Evolutionary conservation across 2,888 invertebrate species (phyloP), one percentile per base, ranked within the genome.

Genomic region (Sipha maydis): DNA sequence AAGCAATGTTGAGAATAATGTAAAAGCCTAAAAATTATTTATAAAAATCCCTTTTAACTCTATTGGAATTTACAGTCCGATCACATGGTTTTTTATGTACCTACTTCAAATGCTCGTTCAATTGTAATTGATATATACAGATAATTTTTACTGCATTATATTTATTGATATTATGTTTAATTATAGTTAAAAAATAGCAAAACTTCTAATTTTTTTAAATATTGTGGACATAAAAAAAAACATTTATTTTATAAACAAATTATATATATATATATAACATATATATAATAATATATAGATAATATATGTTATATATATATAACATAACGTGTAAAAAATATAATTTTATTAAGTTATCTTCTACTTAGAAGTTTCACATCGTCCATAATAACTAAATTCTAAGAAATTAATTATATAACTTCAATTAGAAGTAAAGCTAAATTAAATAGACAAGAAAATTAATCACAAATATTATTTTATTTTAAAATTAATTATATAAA

Each of bases 1-100:
- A 31, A 34, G 69, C 28, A 69, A n/a, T 25, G 8, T 14, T 69
- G 34, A 38, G n/a, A n/a, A 67, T 61, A 34, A 56, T 38, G 38
- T n/a, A 38, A 7, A 80, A 38, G 80, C 61, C 61, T 80, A 80
- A 80, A 61, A 80, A 28, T 80, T 38, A 61, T 19, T 8, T 67
- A 17, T 61, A 38, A 67, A 67, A 80, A 67, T 34, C 14, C 7
- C 34, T 19, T 21, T 34, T 73, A 28, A 34, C 17, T 19, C 9
- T 34, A 34, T 54, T 31, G 28, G 41, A 31, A 78, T 78, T 78
- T 78, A 31, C 54, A 31, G 77, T 54, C 54, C 31, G 54, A 78
- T 78, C 21, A 54, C 21, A 8, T 0, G 21, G 28, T 31, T 56
- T 25, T 28, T 28, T 28, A 28, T 9, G 69, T 69, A 69, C 69